Evolutionary conservation across 2,888 invertebrate species (phyloP).

Genomic region (Patella pellucida): DNA sequence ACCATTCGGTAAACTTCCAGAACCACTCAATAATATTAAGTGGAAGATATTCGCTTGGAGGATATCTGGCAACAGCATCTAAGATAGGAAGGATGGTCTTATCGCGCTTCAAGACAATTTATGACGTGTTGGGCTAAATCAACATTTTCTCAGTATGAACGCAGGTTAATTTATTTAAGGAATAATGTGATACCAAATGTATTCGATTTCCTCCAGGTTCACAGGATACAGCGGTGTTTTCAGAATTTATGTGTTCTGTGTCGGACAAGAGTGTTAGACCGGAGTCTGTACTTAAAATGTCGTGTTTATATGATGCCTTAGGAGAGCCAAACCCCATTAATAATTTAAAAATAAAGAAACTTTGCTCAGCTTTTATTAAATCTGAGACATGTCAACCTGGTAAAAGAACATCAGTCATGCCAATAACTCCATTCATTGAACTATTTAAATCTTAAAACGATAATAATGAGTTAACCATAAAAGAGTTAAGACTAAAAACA

Average conservation of each 20-base stretch:
- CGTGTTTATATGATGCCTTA: not conserved
- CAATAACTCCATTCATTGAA: not conserved
- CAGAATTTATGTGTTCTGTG: conserved; percentile 10
- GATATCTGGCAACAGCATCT: conserved; percentile 3
- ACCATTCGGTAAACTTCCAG: not conserved
- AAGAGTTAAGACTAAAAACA: conserved; percentile 11
- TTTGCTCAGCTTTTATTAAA: conserved; percentile 12
- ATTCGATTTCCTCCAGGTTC: conserved; percentile 1
- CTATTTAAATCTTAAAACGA: conserved; percentile 8
- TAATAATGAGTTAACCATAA: not conserved
- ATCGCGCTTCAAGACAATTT: not conserved
- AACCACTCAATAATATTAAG: not conserved
- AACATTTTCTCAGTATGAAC: not conserved
- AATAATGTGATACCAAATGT: not conserved
- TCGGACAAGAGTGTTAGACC: not conserved
- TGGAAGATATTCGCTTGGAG: conserved; percentile 19
- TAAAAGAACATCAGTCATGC: conserved; percentile 5
- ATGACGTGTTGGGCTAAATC: not conserved
- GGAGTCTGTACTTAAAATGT: not conserved
- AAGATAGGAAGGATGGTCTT: not conserved
- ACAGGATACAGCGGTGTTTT: not conserved
- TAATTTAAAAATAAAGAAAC: not conserved
- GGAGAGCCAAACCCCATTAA: no score
- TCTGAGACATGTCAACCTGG: not conserved
- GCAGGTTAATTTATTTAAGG: not conserved